A percentile compares a stretch with the other conserved stretches of the same genome.
These are phyloP conservation scores for Stictocephala bisonia DNA, from an alignment of 2,888 invertebrate species.

Conservation along the genomic window DNA sequence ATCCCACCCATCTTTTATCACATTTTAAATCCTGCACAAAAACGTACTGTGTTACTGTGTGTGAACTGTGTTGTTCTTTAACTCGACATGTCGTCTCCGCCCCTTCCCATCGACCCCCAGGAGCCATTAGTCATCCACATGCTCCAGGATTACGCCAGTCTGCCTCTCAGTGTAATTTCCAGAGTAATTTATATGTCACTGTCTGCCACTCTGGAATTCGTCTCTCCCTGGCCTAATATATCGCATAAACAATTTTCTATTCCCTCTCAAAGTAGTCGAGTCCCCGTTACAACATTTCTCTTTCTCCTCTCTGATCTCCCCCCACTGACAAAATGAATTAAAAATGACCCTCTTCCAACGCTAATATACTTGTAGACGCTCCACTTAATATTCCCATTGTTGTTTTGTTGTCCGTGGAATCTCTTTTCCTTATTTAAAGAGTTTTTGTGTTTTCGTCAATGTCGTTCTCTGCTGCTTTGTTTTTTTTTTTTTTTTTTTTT, in stretches of 20 bases:
- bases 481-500: too few relatives aligned
- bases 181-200: slow-evolving; percentile 25
- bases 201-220: slow-evolving; percentile 23
- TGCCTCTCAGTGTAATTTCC: too few relatives aligned
- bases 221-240: slow-evolving; percentile 31
- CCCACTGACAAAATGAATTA: slow-evolving; percentile 35
- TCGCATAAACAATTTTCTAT: slow-evolving; percentile 36
- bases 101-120: too few relatives aligned
- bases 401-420: background rate
- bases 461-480: too few relatives aligned
- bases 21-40: too few relatives aligned
- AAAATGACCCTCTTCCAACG: slow-evolving; percentile 17
- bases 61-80: slow-evolving; percentile 32
- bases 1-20: too few relatives aligned
- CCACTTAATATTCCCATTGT: background rate
- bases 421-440: too few relatives aligned
- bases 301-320: slow-evolving; percentile 18
- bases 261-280: background rate
- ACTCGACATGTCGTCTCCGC: slow-evolving; percentile 11
- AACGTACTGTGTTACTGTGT: too few relatives aligned
- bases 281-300: slow-evolving; percentile 30
- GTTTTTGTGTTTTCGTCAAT: too few relatives aligned
- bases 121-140: slow-evolving; percentile 34
- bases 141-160: background rate
- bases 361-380: slow-evolving; percentile 28